These are phyloP conservation scores for Psittacula cyanocephala DNA, from an alignment of 2,113 vertebrate genomes.

Conservation along the genomic window DNA sequence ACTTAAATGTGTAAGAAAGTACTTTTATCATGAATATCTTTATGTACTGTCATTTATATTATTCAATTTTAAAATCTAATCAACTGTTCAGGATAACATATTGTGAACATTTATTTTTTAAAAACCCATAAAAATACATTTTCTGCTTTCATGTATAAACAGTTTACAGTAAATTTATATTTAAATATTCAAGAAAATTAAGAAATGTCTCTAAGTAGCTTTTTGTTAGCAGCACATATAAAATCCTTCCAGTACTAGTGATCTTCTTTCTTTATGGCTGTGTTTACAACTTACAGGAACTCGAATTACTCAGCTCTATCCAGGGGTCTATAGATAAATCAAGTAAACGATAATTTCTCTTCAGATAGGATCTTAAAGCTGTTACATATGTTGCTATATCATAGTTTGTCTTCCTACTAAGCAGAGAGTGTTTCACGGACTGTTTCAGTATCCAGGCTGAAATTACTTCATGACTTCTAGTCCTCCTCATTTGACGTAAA, in stretches of 20 bases:
- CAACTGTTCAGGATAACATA: not conserved
- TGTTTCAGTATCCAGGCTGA: not conserved
- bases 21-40: not conserved
- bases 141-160: not conserved
- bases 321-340: not conserved
- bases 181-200: not conserved
- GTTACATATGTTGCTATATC: not conserved
- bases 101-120: not conserved
- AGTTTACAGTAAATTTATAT: not conserved
- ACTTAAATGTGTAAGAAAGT: not conserved
- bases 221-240: not conserved
- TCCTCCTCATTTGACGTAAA: not conserved
- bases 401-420: not conserved
- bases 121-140: not conserved
- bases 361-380: slow-evolving; percentile 2
- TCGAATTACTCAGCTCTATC: not conserved
- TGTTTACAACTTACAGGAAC: not conserved
- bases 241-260: not conserved
- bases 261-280: not conserved
- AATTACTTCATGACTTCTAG: not conserved
- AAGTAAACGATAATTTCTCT: not conserved
- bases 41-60: not conserved
- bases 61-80: not conserved
- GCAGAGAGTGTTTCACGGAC: not conserved
- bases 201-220: not conserved